Base-by-base conservation (phyloP, 2,797 vertebrate genomes). In the Odontamblyopus lacepedii region DNA sequence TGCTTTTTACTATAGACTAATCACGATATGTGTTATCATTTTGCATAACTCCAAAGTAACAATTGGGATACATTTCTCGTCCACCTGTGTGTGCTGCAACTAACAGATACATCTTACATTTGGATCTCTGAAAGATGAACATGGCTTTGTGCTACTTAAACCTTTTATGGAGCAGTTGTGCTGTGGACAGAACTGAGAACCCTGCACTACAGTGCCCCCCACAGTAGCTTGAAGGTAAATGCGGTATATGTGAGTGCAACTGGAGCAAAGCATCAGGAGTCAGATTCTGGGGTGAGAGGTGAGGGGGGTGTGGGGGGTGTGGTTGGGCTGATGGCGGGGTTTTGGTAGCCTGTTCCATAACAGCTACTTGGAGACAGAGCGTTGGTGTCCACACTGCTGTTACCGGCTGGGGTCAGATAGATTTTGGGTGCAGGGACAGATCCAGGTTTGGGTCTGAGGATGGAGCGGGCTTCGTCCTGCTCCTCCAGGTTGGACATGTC, bases 401-500 rank as follows among this genome's bases (percentile, higher is more conserved):
- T 94, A 73, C 91, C 92, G 2, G 92, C 95, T 0, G 96, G 95
- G 6, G 95, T 94, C 82, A 97, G 90, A 77, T 95, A 97, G 81
- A 95, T 92, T 66, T 92, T 95, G 76, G 93, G 93, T 0, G 88
- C 89, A 4, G 95, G 92, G 88, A 91, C 94, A 4, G 95, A 95
- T 0, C 95, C 96, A 55, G 95, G 95, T 85, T 97, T 98, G 88
- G 95, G 93, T 66, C 95, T 94, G 62, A 98, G 94, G 87, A 98
- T 98, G 92, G 95, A 98, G 61, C 95, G 95, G 5, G 95, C 94
- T 92, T 98, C 97, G 0, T 97, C 96, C 0, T 96, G 96, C 81
- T 98, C 96, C 79, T 97, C 96, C 85, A 98, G 79, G 88, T 95
- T 97, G 83, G 97, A 98, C 61, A 97, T 96, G 89, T 98, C 97